These are phyloP conservation scores for Spongia lamella DNA, from an alignment of 37 sponge, comb jelly and placozoan species.

Conservation along the genomic window DNA sequence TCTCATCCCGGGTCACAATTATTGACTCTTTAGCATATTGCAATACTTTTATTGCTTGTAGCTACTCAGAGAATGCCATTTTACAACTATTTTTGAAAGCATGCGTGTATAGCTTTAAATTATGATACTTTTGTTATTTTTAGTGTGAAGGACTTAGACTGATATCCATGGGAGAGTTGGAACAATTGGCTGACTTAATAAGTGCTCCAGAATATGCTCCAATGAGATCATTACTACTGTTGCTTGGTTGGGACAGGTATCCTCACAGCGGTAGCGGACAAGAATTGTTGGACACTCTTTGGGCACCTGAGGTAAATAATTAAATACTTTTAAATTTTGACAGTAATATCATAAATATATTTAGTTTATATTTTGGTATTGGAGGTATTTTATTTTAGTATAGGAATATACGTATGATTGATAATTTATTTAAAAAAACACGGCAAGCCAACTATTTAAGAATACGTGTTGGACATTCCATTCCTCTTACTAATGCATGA, in stretches of 20 bases:
- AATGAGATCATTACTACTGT: slow-evolving; percentile 71
- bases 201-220: slow-evolving; percentile 45
- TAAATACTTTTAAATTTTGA: too few species aligned
- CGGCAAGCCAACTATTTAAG: too few species aligned
- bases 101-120: too few species aligned
- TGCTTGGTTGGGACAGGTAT: slow-evolving; percentile 87
- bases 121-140: neutral
- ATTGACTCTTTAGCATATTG: too few species aligned
- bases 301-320: slow-evolving; percentile 46
- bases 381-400: neutral
- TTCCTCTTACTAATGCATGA: too few species aligned
- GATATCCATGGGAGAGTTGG: slow-evolving; percentile 55
- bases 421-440: too few species aligned
- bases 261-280: slow-evolving; percentile 55
- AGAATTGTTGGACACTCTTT: slow-evolving; percentile 78
- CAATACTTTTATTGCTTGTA: too few species aligned
- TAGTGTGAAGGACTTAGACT: slow-evolving; percentile 70
- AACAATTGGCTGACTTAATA: slow-evolving; percentile 61
- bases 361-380: neutral
- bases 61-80: too few species aligned
- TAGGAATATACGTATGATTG: too few species aligned
- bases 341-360: neutral
- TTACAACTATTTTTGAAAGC: too few species aligned
- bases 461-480: too few species aligned
- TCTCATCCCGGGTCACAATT: too few species aligned